Evolutionary conservation across 2,797 vertebrate species (phyloP).

Genomic region (Heteromormyrus szaboi): DNA sequence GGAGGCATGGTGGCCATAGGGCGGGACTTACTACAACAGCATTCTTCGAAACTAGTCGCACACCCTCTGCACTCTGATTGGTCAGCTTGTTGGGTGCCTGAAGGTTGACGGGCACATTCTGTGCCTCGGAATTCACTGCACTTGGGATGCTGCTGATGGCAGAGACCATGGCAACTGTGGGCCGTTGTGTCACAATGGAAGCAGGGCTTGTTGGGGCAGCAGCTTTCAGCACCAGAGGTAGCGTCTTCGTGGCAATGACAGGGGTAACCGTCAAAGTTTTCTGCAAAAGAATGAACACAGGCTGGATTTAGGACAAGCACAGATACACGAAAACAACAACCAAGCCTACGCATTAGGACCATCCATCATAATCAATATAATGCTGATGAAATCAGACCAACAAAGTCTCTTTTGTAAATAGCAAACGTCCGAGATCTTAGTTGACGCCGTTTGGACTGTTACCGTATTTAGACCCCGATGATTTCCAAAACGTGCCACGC

Average conservation of each 20-base stretch:
- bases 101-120: slow-evolving; percentile 74
- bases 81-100: slow-evolving; percentile 75
- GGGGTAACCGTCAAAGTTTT: slow-evolving; percentile 77
- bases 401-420: not conserved
- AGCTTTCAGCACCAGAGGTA: slow-evolving; percentile 88
- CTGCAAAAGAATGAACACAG: slow-evolving; percentile 50
- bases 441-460: not conserved
- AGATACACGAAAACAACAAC: not conserved
- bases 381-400: not conserved
- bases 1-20: not conserved
- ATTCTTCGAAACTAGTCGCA: slow-evolving; percentile 73
- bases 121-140: slow-evolving; percentile 69
- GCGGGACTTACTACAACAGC: slow-evolving; percentile 42
- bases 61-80: slow-evolving; percentile 74
- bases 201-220: slow-evolving; percentile 79
- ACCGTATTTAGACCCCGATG: not conserved
- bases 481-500: not conserved
- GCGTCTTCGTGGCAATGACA: slow-evolving; percentile 83
- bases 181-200: slow-evolving; percentile 77
- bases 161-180: slow-evolving; percentile 82
- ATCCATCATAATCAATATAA: not conserved
- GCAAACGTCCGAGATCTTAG: not conserved
- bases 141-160: slow-evolving; percentile 76
- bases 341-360: not conserved
- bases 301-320: not conserved